A percentile compares a stretch with the other conserved stretches of the same genome.
Evolutionary conservation across 2,797 vertebrate species (phyloP).

Genomic region (Sebastes elongatus): DNA sequence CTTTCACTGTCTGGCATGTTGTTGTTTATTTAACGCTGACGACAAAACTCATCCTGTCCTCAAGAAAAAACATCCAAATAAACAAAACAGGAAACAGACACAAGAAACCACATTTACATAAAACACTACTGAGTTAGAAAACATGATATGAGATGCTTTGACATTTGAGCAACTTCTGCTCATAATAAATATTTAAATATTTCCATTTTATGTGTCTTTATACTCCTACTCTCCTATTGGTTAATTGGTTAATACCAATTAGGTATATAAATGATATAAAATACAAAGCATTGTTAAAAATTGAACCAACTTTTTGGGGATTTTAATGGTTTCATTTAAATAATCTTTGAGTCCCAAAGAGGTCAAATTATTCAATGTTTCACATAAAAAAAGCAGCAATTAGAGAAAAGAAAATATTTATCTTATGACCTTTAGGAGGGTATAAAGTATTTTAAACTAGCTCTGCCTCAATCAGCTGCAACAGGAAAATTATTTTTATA

Average conservation of each 20-base stretch:
- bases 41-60: background rate
- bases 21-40: background rate
- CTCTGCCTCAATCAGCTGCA: background rate
- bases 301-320: background rate
- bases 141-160: background rate
- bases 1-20: slow-evolving; percentile 14
- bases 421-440: background rate
- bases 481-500: background rate
- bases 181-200: background rate
- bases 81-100: background rate
- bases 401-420: background rate
- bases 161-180: background rate
- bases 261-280: background rate
- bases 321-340: background rate
- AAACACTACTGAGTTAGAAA: background rate
- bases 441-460: background rate
- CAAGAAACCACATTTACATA: background rate
- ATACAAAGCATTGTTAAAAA: background rate
- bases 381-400: background rate
- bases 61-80: background rate
- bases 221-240: background rate
- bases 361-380: background rate
- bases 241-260: background rate
- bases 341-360: background rate
- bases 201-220: no score